These are phyloP conservation scores for Venustoraphidia nigricollis DNA, from an alignment of 2,888 invertebrate species.

Conservation along the genomic window DNA sequence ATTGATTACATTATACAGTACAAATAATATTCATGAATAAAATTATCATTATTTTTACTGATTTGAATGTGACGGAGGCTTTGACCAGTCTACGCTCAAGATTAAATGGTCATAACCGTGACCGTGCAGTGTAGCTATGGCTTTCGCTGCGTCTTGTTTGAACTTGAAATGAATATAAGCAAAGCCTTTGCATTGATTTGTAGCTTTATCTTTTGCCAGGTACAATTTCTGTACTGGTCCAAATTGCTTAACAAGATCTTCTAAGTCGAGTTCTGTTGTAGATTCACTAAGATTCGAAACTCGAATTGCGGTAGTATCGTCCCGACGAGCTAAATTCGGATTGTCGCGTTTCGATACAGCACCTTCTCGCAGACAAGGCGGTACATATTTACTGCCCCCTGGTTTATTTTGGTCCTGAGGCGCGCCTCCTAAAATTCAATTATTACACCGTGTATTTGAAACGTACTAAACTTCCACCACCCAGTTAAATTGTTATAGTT, in stretches of 20 bases:
- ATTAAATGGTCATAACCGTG: conserved; percentile 97
- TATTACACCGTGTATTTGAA: neutral
- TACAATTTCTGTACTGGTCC: conserved; percentile 88
- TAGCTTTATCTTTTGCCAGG: conserved; percentile 84
- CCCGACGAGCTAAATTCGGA: conserved; percentile 48
- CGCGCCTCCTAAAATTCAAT: neutral
- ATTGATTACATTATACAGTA: too few relatives aligned
- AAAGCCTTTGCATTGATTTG: conserved; percentile 87
- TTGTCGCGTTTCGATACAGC: conserved; percentile 52
- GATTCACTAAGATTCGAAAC: conserved; percentile 96
- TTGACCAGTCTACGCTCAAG: conserved; percentile 97
- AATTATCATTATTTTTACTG: neutral
- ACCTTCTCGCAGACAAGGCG: conserved; percentile 79
- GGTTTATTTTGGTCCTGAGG: conserved; percentile 17
- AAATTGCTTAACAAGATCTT: conserved; percentile 87
- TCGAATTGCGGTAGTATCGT: conserved; percentile 83
- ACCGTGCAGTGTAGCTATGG: conserved; percentile 78
- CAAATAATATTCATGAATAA: too few relatives aligned
- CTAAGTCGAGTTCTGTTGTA: conserved; percentile 86
- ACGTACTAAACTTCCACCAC: neutral
- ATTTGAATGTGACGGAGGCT: conserved; percentile 32
- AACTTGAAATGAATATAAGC: conserved; percentile 96
- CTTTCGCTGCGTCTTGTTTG: conserved; percentile 79
- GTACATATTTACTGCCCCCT: conserved; percentile 61
- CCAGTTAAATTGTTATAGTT: conserved; percentile 6